These are phyloP conservation scores for Hippocampus mohnikei DNA, from an alignment of 2,113 vertebrate genomes.

Conservation along the genomic window DNA sequence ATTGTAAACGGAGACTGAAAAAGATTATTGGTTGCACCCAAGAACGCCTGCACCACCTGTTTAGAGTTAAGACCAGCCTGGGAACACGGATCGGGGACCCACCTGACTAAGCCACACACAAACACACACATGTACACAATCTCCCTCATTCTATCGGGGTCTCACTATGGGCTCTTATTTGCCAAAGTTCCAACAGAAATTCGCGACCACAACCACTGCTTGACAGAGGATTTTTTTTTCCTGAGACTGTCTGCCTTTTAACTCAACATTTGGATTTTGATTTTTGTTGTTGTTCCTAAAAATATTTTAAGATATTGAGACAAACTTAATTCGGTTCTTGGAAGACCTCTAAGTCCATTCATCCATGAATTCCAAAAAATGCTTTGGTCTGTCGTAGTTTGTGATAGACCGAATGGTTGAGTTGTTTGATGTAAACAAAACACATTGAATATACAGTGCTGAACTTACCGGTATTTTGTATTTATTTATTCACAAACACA, in stretches of 20 bases:
- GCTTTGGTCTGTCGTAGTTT: too few species aligned
- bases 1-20: constrained; percentile 29
- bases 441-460: neutral
- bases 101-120: neutral
- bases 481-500: constrained; percentile 33
- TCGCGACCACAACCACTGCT: neutral
- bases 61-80: constrained; percentile 56
- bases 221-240: neutral
- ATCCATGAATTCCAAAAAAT: too few species aligned
- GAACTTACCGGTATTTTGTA: constrained; percentile 1
- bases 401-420: too few species aligned
- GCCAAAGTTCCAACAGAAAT: neutral
- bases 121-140: neutral
- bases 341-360: too few species aligned
- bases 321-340: too few species aligned
- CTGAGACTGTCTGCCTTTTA: neutral
- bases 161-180: neutral
- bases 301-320: too few species aligned
- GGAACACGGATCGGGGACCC: constrained; percentile 26
- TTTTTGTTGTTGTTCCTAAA: too few species aligned
- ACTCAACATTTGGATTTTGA: neutral
- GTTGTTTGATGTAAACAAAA: too few species aligned
- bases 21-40: constrained; percentile 56
- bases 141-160: neutral
- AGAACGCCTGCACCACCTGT: constrained; percentile 58